Evolutionary conservation across 2,797 vertebrate species (phyloP), one percentile per base, ranked within the genome.

Genomic region (Labeo calbasu): DNA sequence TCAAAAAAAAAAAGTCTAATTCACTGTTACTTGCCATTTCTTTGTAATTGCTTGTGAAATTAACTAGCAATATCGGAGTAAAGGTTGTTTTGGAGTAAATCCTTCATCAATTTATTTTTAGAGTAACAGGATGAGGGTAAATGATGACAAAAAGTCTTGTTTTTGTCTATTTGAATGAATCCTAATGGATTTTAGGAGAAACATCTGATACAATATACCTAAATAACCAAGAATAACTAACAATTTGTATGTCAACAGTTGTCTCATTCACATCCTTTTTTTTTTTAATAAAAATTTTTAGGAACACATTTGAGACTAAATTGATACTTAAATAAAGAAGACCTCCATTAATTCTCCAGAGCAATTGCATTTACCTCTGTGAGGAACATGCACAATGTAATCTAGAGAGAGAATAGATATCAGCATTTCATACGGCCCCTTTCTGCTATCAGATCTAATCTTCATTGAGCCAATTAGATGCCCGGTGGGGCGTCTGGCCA

Each of bases 381-480:
- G 23, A 50, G 28, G 15, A 73, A 51, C 71, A 12, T 11, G 15
- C 48, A 28, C 23, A 3, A 28, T 73, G 48, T 28, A 25, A 53
- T 59, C 55, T 5, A 77, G n/a, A 23, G 48, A 28, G 9, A 51
- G 57, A 66, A 83, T 77, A 32, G 55, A 57, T 70, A 70, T 70
- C 23, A 78, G 53, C 53, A 51, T 69, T 77, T 15, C 51, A 32
- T 71, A 32, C 12, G 32, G 63, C 55, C 40, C 43, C 61, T 40
- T 36, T 36, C 77, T 88, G 83, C 87, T 89, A 85, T 46, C 51
- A 89, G 69, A 83, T 91, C 77, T 93, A 93, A 95, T 93, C 93
- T 90, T 79, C 89, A 92, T 88, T 94, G 90, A 95, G 92, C 93
- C 93, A 92, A 94, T 95, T 95, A 95, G 86, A 85, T 86, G 79